Conservation (phyloP, 2,888 invertebrate species). For the Shargacucullia verbasci region DNA sequence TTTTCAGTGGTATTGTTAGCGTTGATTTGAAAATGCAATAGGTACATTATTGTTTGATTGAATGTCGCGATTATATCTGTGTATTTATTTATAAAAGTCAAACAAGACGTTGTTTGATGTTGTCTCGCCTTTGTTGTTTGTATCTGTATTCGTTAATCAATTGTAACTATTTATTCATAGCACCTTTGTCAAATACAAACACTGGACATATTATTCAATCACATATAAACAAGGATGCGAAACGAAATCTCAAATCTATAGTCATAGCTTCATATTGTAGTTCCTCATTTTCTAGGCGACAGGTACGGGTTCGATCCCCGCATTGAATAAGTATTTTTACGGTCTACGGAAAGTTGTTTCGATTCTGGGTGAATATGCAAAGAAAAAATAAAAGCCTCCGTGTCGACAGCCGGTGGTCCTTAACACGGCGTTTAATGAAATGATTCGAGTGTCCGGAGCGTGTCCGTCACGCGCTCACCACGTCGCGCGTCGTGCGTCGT, state of each 20-base stretch:
- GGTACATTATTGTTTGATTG: background rate
- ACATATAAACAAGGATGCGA: too few relatives aligned
- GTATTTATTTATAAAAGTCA: slow-evolving; percentile 21
- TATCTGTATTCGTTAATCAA: too few relatives aligned
- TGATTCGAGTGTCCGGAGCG: slow-evolving; percentile 27
- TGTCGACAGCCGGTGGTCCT: slow-evolving; percentile 48
- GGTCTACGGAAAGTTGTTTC: too few relatives aligned
- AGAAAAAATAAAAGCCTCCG: background rate
- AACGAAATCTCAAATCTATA: too few relatives aligned
- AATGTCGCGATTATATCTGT: slow-evolving; percentile 29
- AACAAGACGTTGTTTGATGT: background rate
- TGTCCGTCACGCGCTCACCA: slow-evolving; percentile 22
- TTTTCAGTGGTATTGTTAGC: background rate
- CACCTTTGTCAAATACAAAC: too few relatives aligned
- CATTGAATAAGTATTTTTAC: too few relatives aligned
- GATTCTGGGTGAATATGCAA: too few relatives aligned
- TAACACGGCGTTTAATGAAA: slow-evolving; percentile 48
- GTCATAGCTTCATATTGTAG: too few relatives aligned
- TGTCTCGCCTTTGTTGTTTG: slow-evolving; percentile 5
- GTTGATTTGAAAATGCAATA: slow-evolving; percentile 5
- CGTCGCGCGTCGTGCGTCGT: slow-evolving; percentile 12
- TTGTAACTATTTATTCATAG: too few relatives aligned
- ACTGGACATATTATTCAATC: too few relatives aligned
- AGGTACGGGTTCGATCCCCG: too few relatives aligned
- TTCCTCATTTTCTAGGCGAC: too few relatives aligned